These are phyloP conservation scores for Dryoscopus gambensis DNA, from an alignment of 2,113 vertebrate species.

Conservation along the genomic window DNA sequence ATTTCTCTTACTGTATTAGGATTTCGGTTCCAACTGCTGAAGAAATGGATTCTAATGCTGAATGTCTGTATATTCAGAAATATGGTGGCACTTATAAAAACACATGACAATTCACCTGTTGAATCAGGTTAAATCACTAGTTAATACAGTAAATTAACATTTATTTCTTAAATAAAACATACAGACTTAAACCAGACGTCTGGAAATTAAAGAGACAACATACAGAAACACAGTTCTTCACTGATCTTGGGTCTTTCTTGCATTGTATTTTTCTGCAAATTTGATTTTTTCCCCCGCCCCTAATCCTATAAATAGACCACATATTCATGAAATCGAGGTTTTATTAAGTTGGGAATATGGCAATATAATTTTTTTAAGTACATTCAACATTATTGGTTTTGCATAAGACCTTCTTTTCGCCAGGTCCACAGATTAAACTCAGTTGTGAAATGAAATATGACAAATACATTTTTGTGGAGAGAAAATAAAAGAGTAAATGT, in stretches of 20 bases:
- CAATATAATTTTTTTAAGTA: not conserved
- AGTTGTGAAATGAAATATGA: not conserved
- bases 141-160: not conserved
- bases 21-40: not conserved
- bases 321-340: not conserved
- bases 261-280: not conserved
- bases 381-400: not conserved
- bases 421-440: not conserved
- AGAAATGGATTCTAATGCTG: not conserved
- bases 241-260: not conserved
- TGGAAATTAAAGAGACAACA: not conserved
- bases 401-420: not conserved
- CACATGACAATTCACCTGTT: not conserved
- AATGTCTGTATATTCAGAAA: not conserved
- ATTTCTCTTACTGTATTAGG: not conserved
- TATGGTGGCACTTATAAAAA: not conserved
- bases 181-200: not conserved
- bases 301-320: not conserved
- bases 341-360: not conserved
- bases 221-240: not conserved
- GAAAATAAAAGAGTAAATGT: not conserved
- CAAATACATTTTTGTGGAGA: not conserved
- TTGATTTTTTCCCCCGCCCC: not conserved
- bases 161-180: not conserved
- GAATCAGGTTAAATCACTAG: not conserved